Conservation (phyloP, 2,113 vertebrate genomes). For the Odontophorus gujanensis region DNA sequence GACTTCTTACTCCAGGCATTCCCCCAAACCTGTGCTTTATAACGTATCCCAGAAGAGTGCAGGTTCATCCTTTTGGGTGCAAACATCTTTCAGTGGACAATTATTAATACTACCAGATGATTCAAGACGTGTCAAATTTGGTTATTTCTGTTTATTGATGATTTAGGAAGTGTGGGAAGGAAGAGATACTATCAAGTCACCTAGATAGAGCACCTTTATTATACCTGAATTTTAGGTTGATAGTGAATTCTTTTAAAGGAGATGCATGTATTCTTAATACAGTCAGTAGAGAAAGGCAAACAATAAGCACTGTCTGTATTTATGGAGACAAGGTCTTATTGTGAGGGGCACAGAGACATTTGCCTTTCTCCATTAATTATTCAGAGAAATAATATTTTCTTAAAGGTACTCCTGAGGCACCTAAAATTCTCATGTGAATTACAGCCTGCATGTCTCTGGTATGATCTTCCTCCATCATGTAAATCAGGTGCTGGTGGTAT, state of each 20-base stretch:
- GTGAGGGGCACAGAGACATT: neutral
- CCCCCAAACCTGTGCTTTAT: neutral
- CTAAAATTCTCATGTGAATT: neutral
- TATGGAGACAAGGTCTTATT: neutral
- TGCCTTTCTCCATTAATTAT: neutral
- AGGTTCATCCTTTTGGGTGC: neutral
- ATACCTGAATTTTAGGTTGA: neutral
- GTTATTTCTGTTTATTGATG: neutral
- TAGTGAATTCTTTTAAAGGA: neutral
- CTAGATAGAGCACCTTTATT: neutral
- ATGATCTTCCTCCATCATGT: neutral
- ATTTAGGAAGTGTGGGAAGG: neutral
- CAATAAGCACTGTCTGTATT: neutral
- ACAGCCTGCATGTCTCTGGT: rapidly evolving
- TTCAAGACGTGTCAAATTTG: neutral
- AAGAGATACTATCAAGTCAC: neutral
- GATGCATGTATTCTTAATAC: neutral
- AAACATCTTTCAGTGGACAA: neutral
- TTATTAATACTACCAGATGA: neutral
- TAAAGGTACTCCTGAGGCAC: neutral
- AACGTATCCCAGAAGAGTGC: neutral
- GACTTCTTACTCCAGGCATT: neutral
- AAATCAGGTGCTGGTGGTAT: neutral
- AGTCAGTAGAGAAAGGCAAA: neutral
- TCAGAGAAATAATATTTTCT: conserved; percentile 10